A percentile compares a stretch with the other conserved stretches of the same genome.
Conservation (phyloP, 2,888 invertebrate species). For the Yponomeuta sedellus region DNA sequence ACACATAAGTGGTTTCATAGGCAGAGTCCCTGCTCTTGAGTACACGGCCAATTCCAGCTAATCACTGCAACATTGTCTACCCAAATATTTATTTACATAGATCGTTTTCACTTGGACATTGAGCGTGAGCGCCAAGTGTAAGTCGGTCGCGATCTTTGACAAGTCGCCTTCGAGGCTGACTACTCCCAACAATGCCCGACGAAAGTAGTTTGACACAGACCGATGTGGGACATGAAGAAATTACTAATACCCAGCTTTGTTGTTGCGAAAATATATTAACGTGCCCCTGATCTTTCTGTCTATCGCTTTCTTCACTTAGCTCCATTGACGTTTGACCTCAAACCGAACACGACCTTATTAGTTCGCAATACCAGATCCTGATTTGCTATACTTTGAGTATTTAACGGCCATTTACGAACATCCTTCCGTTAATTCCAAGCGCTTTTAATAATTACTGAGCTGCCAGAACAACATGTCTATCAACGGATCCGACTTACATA, state of each 20-base stretch:
- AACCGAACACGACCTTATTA: neutral
- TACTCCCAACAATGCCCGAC: conserved; percentile 15
- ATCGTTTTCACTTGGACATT: conserved; percentile 9
- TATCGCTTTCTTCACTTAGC: conserved; percentile 1
- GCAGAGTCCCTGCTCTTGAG: neutral
- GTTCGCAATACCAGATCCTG: neutral
- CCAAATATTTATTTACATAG: conserved; percentile 5
- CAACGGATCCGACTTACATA: neutral
- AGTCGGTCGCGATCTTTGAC: conserved; percentile 17
- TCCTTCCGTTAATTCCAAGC: neutral
- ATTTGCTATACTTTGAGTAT: neutral
- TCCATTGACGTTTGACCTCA: neutral
- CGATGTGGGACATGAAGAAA: conserved; percentile 18
- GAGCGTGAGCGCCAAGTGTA: neutral
- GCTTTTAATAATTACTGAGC: neutral
- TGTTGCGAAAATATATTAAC: conserved; percentile 1
- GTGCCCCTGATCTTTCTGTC: conserved; percentile 3
- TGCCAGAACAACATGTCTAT: neutral
- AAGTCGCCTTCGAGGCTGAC: conserved; percentile 15
- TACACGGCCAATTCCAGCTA: conserved; percentile 2
- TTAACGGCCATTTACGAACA: neutral
- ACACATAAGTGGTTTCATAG: neutral
- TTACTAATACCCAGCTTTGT: conserved; percentile 10
- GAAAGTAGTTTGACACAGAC: conserved; percentile 18
- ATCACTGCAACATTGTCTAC: conserved; percentile 6